A percentile compares a stretch with the other conserved stretches of the same genome.
Evolutionary conservation across 2,888 invertebrate genomes (phyloP).

Genomic region (Noctuana brunneofusca): DNA sequence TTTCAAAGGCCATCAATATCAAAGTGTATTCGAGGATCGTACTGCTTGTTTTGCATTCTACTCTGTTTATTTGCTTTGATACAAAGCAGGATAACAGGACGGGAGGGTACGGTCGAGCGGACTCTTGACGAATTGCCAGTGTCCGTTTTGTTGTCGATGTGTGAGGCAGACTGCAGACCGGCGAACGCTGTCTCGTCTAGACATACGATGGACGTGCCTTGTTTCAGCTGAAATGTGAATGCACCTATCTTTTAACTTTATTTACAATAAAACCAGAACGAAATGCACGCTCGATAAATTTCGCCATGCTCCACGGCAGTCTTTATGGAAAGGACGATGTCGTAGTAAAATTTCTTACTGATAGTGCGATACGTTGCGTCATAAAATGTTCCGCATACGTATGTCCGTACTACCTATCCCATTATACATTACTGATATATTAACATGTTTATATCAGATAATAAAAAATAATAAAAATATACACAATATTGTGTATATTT

Average conservation of each 20-base stretch:
- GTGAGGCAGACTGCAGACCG: not conserved
- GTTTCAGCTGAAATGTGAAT: conserved; percentile 25
- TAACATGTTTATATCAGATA: too few relatives aligned
- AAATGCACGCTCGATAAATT: conserved; percentile 5
- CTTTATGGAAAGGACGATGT: conserved; percentile 6
- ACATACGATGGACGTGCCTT: conserved; percentile 13
- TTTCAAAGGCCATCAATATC: conserved; percentile 5
- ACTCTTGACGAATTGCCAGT: conserved; percentile 57
- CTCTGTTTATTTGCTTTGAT: conserved; percentile 39
- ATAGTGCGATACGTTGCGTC: conserved; percentile 3
- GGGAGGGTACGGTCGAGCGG: conserved; percentile 43
- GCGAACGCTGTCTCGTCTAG: conserved; percentile 8
- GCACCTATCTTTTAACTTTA: conserved; percentile 14
- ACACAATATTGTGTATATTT: too few relatives aligned
- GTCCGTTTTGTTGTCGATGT: conserved; percentile 10
- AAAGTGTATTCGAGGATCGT: conserved; percentile 9
- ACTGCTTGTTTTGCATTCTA: conserved; percentile 41
- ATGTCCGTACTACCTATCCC: conserved; percentile 1
- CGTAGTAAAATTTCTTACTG: conserved; percentile 9
- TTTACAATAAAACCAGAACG: not conserved
- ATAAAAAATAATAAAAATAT: too few relatives aligned
- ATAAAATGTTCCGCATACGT: conserved; percentile 7
- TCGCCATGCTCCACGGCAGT: not conserved
- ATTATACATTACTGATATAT: too few relatives aligned
- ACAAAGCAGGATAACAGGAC: conserved; percentile 45